Base-by-base conservation (phyloP, 2,113 vertebrate genomes). In the Cynopterus brachyotis region DNA sequence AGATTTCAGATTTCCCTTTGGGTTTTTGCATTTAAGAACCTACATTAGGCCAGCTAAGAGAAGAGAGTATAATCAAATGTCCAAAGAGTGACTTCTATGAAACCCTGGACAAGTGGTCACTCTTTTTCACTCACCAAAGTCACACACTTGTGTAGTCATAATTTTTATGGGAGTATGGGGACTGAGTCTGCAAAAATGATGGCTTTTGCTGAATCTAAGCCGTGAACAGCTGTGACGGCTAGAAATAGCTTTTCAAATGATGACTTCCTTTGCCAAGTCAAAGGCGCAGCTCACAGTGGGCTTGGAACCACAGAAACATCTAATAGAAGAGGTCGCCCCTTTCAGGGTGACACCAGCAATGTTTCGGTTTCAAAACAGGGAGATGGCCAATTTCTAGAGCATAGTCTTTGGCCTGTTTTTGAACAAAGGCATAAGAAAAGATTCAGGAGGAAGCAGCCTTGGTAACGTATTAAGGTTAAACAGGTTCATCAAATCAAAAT, bases 211-310 rank as follows among this genome's bases (percentile, higher is more conserved):
- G 76, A 96, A 64, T 53, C 37, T 76, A 75, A 89, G 45, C 55
- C 8, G 3, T 59, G 72, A 92, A 93, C 90, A 96, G 95, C 76
- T 94, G 75, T 30, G 10, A 90, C 76, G 42, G 70, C 84, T 94
- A 90, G 60, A 98, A 97, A 94, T 97, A 97, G 47, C 86, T 95
- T 96, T 89, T 78, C 53, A 84, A 94, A 91, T 0, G 8, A 73
- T 78, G 67, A 64, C 64, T 72, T 62, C 55, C 59, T 89, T 89
- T 91, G 83, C 83, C 86, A 90, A 84, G 64, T 85, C 82, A 72
- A 95, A 95, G 70, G 67, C 90, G 53, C 17, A 64, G 80, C 53
- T 95, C 78, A 26, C 75, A 22, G 64, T 59, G 59, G 84, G 28
- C 83, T 92, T 59, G 73, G 89, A 87, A 93, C 26, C 87, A 86